phyloP scores from a whole-genome alignment of 1,140 invertebrate genomes.

The Periplaneta americana region DNA sequence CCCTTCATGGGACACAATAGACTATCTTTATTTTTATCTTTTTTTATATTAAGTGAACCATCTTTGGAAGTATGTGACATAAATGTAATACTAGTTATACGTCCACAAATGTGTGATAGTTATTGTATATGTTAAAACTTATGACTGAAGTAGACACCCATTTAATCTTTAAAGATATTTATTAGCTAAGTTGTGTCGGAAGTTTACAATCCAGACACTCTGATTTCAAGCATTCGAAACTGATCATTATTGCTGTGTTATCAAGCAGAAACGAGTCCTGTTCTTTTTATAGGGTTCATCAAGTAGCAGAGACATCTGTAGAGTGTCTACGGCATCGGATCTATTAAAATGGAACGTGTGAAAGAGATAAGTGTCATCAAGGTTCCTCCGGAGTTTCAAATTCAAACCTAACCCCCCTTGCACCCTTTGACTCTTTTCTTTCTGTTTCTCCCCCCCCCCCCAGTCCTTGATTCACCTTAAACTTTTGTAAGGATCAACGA shows the following conservation, averaged over 20 bases:
- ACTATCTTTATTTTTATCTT: too few relatives aligned
- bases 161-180: background rate
- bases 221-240: background rate
- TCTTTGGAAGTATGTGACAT: too few relatives aligned
- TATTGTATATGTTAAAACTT: too few relatives aligned
- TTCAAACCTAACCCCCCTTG: background rate
- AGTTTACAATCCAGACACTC: background rate
- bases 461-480: background rate
- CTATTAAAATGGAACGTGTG: background rate
- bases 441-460: background rate
- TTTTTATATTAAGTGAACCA: too few relatives aligned
- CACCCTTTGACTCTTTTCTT: too few relatives aligned
- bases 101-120: too few relatives aligned
- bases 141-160: too few relatives aligned
- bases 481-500: background rate
- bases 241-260: background rate
- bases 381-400: background rate
- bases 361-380: background rate
- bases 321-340: background rate
- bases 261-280: background rate
- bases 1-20: too few relatives aligned
- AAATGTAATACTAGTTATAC: too few relatives aligned
- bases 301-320: background rate
- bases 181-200: background rate
- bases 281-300: background rate